A percentile compares a stretch with the other conserved stretches of the same genome.
These are phyloP conservation scores for Takifugu ocellatus DNA, from an alignment of 2,797 vertebrate species.

Conservation along the genomic window DNA sequence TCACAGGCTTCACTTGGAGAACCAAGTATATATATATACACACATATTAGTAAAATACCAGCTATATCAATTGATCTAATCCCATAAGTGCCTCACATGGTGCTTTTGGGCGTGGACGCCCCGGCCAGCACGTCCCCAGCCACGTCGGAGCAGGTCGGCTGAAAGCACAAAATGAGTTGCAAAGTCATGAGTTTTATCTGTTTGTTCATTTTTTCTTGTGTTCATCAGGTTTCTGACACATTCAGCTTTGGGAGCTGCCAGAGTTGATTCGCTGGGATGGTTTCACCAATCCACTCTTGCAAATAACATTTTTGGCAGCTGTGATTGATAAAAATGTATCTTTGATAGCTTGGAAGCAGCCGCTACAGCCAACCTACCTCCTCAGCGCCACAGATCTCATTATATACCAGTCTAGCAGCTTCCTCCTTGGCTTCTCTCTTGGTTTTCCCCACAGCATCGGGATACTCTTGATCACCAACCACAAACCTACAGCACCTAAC, in stretches of 20 bases:
- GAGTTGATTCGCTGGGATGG: constrained; percentile 4
- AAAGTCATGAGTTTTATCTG: background rate
- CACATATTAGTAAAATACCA: background rate
- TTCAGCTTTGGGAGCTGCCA: constrained; percentile 12
- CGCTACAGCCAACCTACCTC: constrained; percentile 30
- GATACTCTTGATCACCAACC: constrained; percentile 47
- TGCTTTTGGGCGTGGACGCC: background rate
- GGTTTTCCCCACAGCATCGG: constrained; percentile 36
- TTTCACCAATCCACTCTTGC: constrained; percentile 42
- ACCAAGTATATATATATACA: constrained; percentile 6
- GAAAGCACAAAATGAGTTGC: constrained; percentile 16
- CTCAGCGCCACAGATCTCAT: constrained; percentile 20
- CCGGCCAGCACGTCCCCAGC: constrained; percentile 13
- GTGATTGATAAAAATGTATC: no score
- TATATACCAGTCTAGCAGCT: constrained; percentile 64
- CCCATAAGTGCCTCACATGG: constrained; percentile 41
- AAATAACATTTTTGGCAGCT: constrained; percentile 1
- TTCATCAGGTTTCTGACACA: constrained; percentile 13
- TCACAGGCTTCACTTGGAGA: constrained; percentile 33
- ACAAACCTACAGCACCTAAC: constrained; percentile 55
- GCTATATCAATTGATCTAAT: background rate
- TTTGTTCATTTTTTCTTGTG: no score
- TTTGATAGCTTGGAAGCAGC: no score
- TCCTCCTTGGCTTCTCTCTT: constrained; percentile 67
- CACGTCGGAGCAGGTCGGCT: constrained; percentile 20